Base-by-base conservation (phyloP, 2,888 invertebrate species). In the Lordiphosa andalusiaca region DNA sequence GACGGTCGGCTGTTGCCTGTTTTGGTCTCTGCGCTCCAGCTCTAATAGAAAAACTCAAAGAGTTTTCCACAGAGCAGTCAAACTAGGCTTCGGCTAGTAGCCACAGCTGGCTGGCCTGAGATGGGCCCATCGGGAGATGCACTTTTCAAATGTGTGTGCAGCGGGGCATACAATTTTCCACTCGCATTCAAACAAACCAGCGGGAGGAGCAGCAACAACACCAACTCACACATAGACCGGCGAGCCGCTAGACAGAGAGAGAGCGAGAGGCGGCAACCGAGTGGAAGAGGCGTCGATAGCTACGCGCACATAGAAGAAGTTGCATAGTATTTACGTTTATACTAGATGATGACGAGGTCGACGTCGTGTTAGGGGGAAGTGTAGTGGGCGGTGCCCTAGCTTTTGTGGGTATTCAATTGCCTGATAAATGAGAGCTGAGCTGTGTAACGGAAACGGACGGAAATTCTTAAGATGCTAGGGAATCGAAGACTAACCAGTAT, bases 241-340 rank as follows among this genome's bases (percentile, higher is more conserved):
- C 25, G 25, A 6, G 25, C 25, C 71, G 54, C 23, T 6, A 21
- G 25, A 56, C 21, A 56, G 62, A 53, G 52, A 19, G 58, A 50
- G 66, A 42, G 48, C 30, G 35, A 47, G 44, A 40, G 59, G 39
- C 36, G 13, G 49, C 10, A 39, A 35, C 23, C 16, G 23, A 36
- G 10, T 12, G 36, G 21, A 23, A 57, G 51, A 61, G 55, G 56
- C 49, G 36, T 55, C 61, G 39, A 70, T 71, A 62, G 53, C 82
- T 64, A 82, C 72, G 72, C 67, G 76, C 73, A 73, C 81, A 73
- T 76, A 80, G 83, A 85, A 84, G 80, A 84, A 83, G 80, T 80
- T 83, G 85, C 83, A 64, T 44, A 50, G 55, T 52, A 46, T 47
- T 9, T 30, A 30, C 30, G 30, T 30, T 9, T 3, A 30, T 9